Evolutionary conservation across 2,888 invertebrate species (phyloP), one percentile per base, ranked within the genome.

Genomic region (Cryptosula pallasiana): DNA sequence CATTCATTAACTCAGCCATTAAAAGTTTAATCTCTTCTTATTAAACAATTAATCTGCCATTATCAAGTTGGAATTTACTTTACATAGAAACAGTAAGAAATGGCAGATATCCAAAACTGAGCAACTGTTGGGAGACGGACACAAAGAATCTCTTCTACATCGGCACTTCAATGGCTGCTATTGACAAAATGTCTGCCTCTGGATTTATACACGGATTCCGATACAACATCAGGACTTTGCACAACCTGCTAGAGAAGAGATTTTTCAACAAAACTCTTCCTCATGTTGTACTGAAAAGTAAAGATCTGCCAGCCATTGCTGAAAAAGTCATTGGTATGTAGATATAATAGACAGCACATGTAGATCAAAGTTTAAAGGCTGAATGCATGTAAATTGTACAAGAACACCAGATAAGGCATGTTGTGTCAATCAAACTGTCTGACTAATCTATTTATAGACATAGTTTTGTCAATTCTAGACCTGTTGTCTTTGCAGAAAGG

Each of bases 201-300:
- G 72, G 72, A 9, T 72, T 72, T 35, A 72, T 72, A 5, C 72
- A 72, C 27, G 72, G 72, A 23, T 72, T 63, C 72, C 69, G 72
- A 13, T 72, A 72, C 63, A 63, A 63, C 69, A 45, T 72, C 9
- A 16, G 72, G 2, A 72, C 72, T 23, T 35, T 72, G 35, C 69
- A 70, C 72, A 16, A 72, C 29, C 3, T 72, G 20, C 69, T 72
- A 16, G 35, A 72, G 35, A n/a, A 58, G 35, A 57, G 72, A 20
- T 34, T 55, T 13, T 55, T 55, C 35, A 45, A 27, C 34, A 23
- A 32, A 23, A n/a, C 72, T 1, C 69, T 72, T 20, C 72, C 72
- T 54, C 57, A 70, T 45, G 20, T 36, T 2, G 5, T 5, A 13
- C 13, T 70, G n/a, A 3, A 13, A 27, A 29, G 5, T 2, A 9